Base-by-base conservation (phyloP, 2,888 invertebrate genomes). In the Halictus ligatus region DNA sequence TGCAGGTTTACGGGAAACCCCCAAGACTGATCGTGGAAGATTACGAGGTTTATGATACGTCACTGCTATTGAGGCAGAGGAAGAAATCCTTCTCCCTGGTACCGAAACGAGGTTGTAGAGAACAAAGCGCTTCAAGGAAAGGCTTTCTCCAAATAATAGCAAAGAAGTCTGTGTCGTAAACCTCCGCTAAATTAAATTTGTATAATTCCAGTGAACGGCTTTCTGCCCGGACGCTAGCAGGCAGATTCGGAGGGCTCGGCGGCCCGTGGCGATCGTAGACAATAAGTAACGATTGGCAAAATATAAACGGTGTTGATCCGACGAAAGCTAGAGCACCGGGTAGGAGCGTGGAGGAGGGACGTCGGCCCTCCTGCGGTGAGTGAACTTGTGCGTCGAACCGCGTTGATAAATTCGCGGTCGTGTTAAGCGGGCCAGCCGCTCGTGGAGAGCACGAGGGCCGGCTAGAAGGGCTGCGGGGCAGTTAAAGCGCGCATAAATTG, bases 401-500 rank as follows among this genome's bases (percentile, higher is more conserved):
- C 92, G 90, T 89, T 89, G 93, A 92, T 91, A 89, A 93, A 92
- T 93, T 93, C 92, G 93, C 93, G 93, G 93, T 93, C 91, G 92
- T 94, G 93, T 91, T 90, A 92, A 91, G 92, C 89, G 89, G 87
- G 80, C 89, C 87, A 79, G 85, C 78, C 88, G 86, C 82, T 81
- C 83, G 84, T 48, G 72, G 81, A 69, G 86, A 67, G 80, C 64
- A 77, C 74, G 78, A 81, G 85, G 86, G 72, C 83, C 64, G 84
- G 71, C 54, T 81, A 78, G 83, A 72, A 82, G 85, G 85, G 88
- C 76, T 79, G 85, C 80, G 54, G 84, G 79, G 89, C 92, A 91
- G 94, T 93, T 92, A 93, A 92, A 94, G 93, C 92, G 91, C 92
- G 93, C 94, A 94, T 94, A 94, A 94, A 94, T 93, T 93, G 94